Conservation (phyloP, 2,888 invertebrate genomes). For the Erebia palarica region DNA sequence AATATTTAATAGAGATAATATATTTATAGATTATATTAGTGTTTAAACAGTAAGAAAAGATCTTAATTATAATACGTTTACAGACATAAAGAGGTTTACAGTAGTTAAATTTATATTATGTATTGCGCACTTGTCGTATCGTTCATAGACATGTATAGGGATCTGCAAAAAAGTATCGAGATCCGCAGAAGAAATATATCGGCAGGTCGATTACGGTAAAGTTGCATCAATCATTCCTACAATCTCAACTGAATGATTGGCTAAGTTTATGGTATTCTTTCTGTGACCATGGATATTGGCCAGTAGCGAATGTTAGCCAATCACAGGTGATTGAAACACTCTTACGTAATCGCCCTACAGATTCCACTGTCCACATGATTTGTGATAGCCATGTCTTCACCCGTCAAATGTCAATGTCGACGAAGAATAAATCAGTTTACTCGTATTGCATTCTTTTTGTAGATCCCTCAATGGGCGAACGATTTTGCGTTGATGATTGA, state of each 20-base stretch:
- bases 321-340: no score
- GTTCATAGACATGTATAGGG: slow-evolving; percentile 25
- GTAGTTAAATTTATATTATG: slow-evolving; percentile 50
- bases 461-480: background rate
- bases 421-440: background rate
- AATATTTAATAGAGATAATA: slow-evolving; percentile 83
- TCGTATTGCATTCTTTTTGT: background rate
- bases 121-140: slow-evolving; percentile 26
- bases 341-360: no score
- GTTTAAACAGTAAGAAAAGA: slow-evolving; percentile 63
- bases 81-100: slow-evolving; percentile 72
- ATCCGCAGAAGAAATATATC: no score
- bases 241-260: no score
- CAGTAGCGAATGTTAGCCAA: no score
- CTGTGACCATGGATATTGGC: no score
- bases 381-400: background rate
- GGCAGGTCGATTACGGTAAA: no score
- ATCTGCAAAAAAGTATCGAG: slow-evolving; percentile 43
- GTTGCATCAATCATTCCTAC: no score
- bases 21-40: slow-evolving; percentile 77
- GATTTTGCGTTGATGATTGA: background rate
- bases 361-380: no score
- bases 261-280: no score
- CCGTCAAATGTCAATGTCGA: background rate
- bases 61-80: slow-evolving; percentile 71